These are phyloP conservation scores for Musca domestica DNA, from an alignment of 1,140 invertebrate species.

Conservation along the genomic window DNA sequence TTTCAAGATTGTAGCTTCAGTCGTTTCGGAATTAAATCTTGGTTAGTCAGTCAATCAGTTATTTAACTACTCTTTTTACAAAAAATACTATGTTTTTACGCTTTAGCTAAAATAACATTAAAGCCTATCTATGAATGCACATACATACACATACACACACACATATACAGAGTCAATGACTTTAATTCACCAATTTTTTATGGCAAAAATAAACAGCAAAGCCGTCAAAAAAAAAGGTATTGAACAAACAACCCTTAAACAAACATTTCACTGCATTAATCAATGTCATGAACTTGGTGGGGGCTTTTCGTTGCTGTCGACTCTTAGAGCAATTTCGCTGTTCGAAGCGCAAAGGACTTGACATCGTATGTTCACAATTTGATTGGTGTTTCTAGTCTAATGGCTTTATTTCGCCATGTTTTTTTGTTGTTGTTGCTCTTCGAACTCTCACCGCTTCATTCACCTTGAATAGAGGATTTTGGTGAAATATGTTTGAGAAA, in stretches of 20 bases:
- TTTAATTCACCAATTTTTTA: no score
- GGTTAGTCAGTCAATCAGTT: no score
- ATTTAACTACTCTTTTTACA: no score
- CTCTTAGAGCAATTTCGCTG: constrained; percentile 1
- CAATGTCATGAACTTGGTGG: constrained; percentile 1
- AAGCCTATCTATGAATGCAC: no score
- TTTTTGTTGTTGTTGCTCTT: not conserved
- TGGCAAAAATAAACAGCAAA: not conserved
- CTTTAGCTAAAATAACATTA: no score
- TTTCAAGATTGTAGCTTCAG: no score
- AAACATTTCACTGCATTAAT: not conserved
- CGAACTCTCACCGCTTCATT: not conserved
- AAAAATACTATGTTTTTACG: no score
- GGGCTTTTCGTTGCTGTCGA: not conserved
- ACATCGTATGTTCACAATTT: not conserved
- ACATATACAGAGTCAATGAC: no score
- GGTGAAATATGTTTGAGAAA: constrained; percentile 14
- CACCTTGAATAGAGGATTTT: not conserved
- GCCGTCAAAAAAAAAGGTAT: not conserved
- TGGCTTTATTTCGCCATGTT: not conserved
- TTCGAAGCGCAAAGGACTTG: constrained; percentile 3
- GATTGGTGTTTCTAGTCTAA: not conserved
- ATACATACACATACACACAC: no score
- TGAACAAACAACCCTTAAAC: not conserved
- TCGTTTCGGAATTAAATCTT: no score